A percentile compares a stretch with the other conserved stretches of the same genome.
phyloP scores from a whole-genome alignment of 2,888 invertebrate genomes.

The Adineta ricciae region DNA sequence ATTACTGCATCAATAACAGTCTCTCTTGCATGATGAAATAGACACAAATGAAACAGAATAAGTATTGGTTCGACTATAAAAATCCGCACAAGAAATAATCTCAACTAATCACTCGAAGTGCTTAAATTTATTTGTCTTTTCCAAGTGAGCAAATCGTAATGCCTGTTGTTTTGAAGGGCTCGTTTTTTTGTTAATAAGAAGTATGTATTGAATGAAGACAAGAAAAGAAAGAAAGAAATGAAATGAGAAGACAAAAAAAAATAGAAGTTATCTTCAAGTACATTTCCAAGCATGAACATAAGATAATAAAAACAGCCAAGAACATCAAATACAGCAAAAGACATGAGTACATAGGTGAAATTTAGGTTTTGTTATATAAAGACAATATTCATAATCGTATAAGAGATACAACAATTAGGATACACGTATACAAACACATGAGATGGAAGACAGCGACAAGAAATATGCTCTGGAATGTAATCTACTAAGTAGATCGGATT shows the following conservation, averaged over 20 bases:
- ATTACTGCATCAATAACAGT: too few relatives aligned
- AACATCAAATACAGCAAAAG: not conserved
- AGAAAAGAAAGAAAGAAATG: not conserved
- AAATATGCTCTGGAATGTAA: not conserved
- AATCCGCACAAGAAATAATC: too few relatives aligned
- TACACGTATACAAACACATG: too few relatives aligned
- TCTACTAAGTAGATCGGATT: constrained; percentile 1
- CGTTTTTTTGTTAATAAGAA: not conserved
- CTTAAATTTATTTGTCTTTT: too few relatives aligned
- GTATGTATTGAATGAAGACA: not conserved
- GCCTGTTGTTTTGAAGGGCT: too few relatives aligned
- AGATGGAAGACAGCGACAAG: not conserved
- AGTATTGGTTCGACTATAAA: too few relatives aligned
- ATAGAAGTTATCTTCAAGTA: not conserved
- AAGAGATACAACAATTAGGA: not conserved
- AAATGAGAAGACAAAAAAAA: not conserved
- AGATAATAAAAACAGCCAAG: not conserved
- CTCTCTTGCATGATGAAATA: too few relatives aligned
- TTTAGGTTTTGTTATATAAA: not conserved
- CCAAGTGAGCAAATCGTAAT: too few relatives aligned
- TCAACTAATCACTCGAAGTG: too few relatives aligned
- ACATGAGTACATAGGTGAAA: not conserved
- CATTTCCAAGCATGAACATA: not conserved
- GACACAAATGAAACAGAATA: too few relatives aligned
- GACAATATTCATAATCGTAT: not conserved